Conservation (phyloP, 2,888 invertebrate genomes). For the Diarsia dahlii region DNA sequence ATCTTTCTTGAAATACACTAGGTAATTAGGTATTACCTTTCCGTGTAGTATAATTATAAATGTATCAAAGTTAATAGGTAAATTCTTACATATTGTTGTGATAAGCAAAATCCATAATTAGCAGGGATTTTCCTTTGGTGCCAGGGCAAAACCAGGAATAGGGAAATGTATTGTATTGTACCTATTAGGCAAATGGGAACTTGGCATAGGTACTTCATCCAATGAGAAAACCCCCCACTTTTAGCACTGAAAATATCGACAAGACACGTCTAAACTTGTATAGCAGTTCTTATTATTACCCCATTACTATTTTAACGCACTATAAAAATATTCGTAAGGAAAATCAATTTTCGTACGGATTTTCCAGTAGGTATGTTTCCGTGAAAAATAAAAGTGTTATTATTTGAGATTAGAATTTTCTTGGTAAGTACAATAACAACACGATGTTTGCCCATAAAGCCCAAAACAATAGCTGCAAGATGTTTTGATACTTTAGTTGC, state of each 20-base stretch:
- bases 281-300: slow-evolving; percentile 2
- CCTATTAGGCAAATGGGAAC: neutral
- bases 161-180: slow-evolving; percentile 16
- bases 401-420: slow-evolving; percentile 18
- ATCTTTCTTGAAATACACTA: neutral
- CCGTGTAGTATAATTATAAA: slow-evolving; percentile 1
- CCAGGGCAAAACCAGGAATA: slow-evolving; percentile 36
- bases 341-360: slow-evolving; percentile 37
- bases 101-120: slow-evolving; percentile 23
- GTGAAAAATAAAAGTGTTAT: slow-evolving; percentile 21
- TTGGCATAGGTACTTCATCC: neutral
- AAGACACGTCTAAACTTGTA: slow-evolving; percentile 4
- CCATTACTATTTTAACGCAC: neutral
- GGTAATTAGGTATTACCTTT: no score
- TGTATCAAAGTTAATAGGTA: slow-evolving; percentile 9
- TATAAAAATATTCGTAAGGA: slow-evolving; percentile 6
- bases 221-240: neutral
- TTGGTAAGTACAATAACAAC: slow-evolving; percentile 24
- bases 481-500: slow-evolving; percentile 5
- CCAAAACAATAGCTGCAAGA: slow-evolving; percentile 2
- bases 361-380: slow-evolving; percentile 17
- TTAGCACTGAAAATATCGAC: slow-evolving; percentile 24
- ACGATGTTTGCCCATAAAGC: neutral
- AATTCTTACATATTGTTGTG: neutral
- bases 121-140: slow-evolving; percentile 30